phyloP scores from a whole-genome alignment of 2,797 vertebrate genomes.

The Sylvilagus floridanus region DNA sequence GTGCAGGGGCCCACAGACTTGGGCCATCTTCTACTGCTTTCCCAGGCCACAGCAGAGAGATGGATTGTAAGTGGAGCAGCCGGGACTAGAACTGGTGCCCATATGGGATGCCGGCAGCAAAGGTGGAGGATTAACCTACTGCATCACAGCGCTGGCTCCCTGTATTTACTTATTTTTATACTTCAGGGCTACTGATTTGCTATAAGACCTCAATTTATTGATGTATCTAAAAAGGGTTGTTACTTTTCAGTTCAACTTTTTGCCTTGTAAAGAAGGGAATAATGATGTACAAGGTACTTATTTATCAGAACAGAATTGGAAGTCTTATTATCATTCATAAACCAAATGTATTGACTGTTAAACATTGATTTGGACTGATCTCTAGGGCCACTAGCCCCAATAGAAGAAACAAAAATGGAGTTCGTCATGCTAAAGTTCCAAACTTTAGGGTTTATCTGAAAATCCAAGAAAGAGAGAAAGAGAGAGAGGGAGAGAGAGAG shows the following conservation, averaged over 20 bases:
- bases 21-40: no score
- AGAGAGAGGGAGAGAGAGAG: neutral
- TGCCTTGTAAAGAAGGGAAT: neutral
- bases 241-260: conserved; percentile 17
- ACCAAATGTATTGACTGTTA: neutral
- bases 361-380: neutral
- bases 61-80: no score
- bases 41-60: no score
- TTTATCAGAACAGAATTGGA: neutral
- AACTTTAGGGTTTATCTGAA: neutral
- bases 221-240: neutral
- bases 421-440: neutral
- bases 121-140: no score
- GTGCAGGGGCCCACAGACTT: no score
- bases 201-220: neutral
- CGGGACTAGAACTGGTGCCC: no score
- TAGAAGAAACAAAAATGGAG: neutral
- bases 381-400: neutral
- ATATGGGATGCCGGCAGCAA: no score
- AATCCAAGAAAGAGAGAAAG: neutral
- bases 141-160: neutral
- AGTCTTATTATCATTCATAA: neutral
- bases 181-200: neutral
- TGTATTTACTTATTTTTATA: neutral
- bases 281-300: neutral